Evolutionary conservation across 2,113 vertebrate species (phyloP), one percentile per base, ranked within the genome.

Genomic region (Anarhynchus alexandrinus): DNA sequence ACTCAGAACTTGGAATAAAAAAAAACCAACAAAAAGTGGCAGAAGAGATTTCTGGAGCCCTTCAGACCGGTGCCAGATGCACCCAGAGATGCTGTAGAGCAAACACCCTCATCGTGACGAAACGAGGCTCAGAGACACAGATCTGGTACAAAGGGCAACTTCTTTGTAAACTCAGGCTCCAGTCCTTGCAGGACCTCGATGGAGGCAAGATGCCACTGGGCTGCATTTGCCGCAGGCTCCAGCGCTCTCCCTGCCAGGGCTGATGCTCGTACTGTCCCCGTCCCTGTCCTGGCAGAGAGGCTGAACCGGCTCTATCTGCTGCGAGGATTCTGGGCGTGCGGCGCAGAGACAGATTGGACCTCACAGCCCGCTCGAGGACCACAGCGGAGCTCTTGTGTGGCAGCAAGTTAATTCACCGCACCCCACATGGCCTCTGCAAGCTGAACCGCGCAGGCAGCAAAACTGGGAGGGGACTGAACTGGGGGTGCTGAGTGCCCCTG

Each of bases 271-370:
- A 47, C 55, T 18, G 20, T 59, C 10, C 30, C 82, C 21, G 15
- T 64, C 19, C 29, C 49, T 20, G 23, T 66, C 51, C 32, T 6
- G 2, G 54, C 47, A 70, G 76, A 90, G 32, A 67, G 26, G 49
- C 74, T 67, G 65, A 87, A 82, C 7, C 0, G 15, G 30, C 57
- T 58, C 70, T 0, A 0, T 47, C 20, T 67, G 73, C 78, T 52
- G 59, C 0, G 0, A 76, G 29, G n/a, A 72, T 36, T 30, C 27
- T 6, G 1, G 43, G 26, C 0, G 0, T 7, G 38, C 32, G 30
- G 18, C 1, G 1, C 10, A 47, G 57, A 49, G 62, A 65, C 1
- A 1, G 23, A 67, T 14, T 1, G 0, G 32, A 57, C 40, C n/a
- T 70, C 5, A 4, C 27, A 80, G 62, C 43, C 71, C 11, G 2